phyloP scores from a whole-genome alignment of 2,888 invertebrate species.

The Drosophila eohydei region DNA sequence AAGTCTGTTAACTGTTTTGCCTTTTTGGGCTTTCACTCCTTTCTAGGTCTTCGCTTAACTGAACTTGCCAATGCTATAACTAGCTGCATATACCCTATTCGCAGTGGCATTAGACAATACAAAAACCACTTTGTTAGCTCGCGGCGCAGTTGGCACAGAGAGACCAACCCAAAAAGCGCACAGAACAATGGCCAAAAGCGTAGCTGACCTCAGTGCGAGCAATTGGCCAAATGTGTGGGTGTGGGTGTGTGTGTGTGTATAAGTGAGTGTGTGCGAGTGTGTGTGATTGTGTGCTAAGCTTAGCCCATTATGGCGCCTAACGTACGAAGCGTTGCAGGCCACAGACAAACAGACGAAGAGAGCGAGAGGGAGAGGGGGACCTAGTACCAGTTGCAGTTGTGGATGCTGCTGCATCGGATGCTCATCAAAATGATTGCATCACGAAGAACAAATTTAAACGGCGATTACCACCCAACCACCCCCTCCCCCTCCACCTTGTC shows the following conservation, averaged over 20 bases:
- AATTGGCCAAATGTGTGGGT: conserved; percentile 23
- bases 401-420: conserved; percentile 51
- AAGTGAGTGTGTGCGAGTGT: conserved; percentile 21
- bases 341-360: conserved; percentile 23
- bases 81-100: conserved; percentile 26
- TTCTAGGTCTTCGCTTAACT: neutral
- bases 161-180: conserved; percentile 51
- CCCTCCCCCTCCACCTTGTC: neutral
- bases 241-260: conserved; percentile 23
- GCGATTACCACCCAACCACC: conserved; percentile 61
- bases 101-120: conserved; percentile 9
- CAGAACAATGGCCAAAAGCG: conserved; percentile 61
- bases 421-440: conserved; percentile 79
- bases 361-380: conserved; percentile 6
- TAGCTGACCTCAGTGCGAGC: conserved; percentile 58
- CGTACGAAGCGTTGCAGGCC: conserved; percentile 58
- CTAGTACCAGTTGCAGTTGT: conserved; percentile 17
- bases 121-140: conserved; percentile 28
- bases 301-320: conserved; percentile 75
- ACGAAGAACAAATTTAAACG: conserved; percentile 82
- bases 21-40: neutral
- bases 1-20: neutral
- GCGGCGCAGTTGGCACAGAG: conserved; percentile 29
- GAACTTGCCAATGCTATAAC: neutral
- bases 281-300: conserved; percentile 62